Base-by-base conservation (phyloP, 2,888 invertebrate species). In the Spodoptera picta region DNA sequence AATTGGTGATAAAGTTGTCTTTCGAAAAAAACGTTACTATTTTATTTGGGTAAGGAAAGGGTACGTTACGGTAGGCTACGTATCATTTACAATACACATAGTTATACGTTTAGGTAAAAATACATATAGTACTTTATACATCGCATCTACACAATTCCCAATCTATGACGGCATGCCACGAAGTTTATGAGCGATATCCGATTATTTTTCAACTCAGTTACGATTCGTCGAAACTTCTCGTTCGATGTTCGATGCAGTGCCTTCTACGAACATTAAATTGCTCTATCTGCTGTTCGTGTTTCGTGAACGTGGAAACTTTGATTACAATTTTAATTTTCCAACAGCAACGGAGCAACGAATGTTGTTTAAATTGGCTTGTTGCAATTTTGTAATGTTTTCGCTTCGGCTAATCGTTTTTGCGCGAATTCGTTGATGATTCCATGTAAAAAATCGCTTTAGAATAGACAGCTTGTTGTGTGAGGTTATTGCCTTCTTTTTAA, bases 161-260 rank as follows among this genome's bases (percentile, higher is more conserved):
- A 58, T 74, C 79, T 68, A 36, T 73, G 79, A 51, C 53, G 41
- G 44, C 61, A 62, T 67, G 58, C 70, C 52, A 54, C 60, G 45
- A 73, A 79, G 75, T 80, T 77, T 75, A 77, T 75, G 75, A 77
- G 55, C 77, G 72, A 75, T 81, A 75, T 62, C 69, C 77, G 79
- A 85, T 83, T 83, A 85, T 85, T 82, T 83, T 82, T 81, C 81
- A 76, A 82, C 82, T 79, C 60, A 27, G 61, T 73, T 73, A 68
- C 79, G 70, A 74, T 75, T 77, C 65, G 60, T 53, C 45, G 51
- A 57, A 79, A 73, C 61, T 81, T 77, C 69, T 65, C 67, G 72
- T 73, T 80, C 64, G 69, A 63, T 67, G 62, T 70, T 73, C 70
- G 70, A 76, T 75, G 76, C 77, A 77, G 73, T 79, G 70, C 68